phyloP scores from a whole-genome alignment of 2,888 invertebrate species.

The Cordylochernes scorpioides region DNA sequence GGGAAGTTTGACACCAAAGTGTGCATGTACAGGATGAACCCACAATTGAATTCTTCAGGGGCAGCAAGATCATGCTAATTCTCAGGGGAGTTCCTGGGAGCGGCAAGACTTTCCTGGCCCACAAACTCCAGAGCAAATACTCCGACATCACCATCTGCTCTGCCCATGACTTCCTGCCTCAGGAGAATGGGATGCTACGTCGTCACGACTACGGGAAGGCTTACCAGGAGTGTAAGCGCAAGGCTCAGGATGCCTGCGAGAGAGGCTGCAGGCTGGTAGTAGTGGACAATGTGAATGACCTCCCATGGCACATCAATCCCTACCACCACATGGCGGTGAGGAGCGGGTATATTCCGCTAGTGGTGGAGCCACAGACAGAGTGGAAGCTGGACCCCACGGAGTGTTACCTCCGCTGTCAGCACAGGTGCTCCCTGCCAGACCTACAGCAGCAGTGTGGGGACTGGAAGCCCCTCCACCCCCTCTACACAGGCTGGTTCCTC shows the following conservation, averaged over 20 bases:
- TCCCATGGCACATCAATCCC: slow-evolving; percentile 1
- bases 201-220: no score
- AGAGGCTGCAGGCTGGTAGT: no score
- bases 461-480: neutral
- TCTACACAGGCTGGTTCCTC: slow-evolving; percentile 1
- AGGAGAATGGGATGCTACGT: no score
- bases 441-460: neutral
- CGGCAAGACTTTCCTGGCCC: neutral
- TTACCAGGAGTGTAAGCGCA: no score
- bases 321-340: neutral
- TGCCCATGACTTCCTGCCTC: neutral
- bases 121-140: neutral
- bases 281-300: slow-evolving; percentile 1
- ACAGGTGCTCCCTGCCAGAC: neutral
- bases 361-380: neutral
- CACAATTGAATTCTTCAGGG: neutral
- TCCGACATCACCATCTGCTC: neutral
- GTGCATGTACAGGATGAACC: no score
- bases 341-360: neutral
- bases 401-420: neutral
- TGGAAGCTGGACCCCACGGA: neutral
- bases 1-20: no score
- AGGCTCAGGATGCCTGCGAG: no score
- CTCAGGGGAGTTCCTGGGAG: slow-evolving; percentile 1
- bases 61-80: slow-evolving; percentile 1